Evolutionary conservation across 1,140 invertebrate species (phyloP).

Genomic region (Saccostrea echinata): DNA sequence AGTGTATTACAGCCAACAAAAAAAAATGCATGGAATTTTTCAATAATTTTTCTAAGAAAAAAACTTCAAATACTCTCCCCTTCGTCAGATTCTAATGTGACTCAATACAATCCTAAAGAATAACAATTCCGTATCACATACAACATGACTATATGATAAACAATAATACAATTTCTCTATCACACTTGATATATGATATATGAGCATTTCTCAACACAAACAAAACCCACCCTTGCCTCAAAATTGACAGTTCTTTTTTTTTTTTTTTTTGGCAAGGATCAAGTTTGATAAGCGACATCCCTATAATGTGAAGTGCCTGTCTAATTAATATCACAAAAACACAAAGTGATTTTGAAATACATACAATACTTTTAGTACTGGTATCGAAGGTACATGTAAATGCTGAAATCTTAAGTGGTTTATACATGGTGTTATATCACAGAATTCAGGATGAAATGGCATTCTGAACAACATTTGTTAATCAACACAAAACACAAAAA

Average conservation of each 20-base stretch:
- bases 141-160: not conserved
- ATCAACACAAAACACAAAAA: not conserved
- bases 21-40: too few relatives aligned
- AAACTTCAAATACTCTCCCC: not conserved
- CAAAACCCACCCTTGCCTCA: too few relatives aligned
- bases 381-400: not conserved
- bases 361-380: conserved; percentile 3
- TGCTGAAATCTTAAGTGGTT: not conserved
- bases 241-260: too few relatives aligned
- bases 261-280: too few relatives aligned
- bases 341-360: not conserved
- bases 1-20: too few relatives aligned
- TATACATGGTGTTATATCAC: not conserved
- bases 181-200: too few relatives aligned
- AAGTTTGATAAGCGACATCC: too few relatives aligned
- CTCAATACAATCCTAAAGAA: not conserved
- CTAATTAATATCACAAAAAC: not conserved
- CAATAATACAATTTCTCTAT: not conserved
- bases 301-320: too few relatives aligned
- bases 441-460: not conserved
- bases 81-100: not conserved
- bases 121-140: not conserved
- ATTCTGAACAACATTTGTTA: not conserved
- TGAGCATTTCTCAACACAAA: too few relatives aligned
- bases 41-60: too few relatives aligned